Evolutionary conservation across 2,888 invertebrate genomes (phyloP), one percentile per base, ranked within the genome.

Genomic region (Acheta domesticus): DNA sequence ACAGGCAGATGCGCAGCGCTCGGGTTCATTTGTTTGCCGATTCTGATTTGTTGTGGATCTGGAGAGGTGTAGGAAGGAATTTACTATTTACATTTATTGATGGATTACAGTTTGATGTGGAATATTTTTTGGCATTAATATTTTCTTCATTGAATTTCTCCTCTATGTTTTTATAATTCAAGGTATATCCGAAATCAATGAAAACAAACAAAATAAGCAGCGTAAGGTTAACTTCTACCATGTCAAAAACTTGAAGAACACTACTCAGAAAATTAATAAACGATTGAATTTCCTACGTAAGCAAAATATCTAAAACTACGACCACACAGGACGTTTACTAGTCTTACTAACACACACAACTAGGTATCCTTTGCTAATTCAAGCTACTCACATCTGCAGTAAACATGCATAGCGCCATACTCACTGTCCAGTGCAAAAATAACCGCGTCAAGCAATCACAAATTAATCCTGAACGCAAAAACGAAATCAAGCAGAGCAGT

Each of bases 391-490:
- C 62, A 62, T 14, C 14, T n/a, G 62, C 62, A 62, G 14, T 19
- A 12, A 62, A 62, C 62, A 62, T 62, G 62, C 62, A 62, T n/a
- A 62, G 62, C 14, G n/a, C n/a, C 62, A 62, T 62, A 62, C 62
- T 62, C 62, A 62, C 62, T 62, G 62, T 62, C n/a, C 62, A 62
- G 14, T 62, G 62, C 62, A n/a, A 62, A 62, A 62, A 62, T 19
- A 62, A 62, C 16, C 14, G 62, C 3, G n/a, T n/a, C 62, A 62
- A 62, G 62, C n/a, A 62, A 62, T 62, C 62, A 62, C 62, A 62
- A 62, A 62, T 62, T 62, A 62, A 62, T 62, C 14, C n/a, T 12
- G 62, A 19, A 62, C 36, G n/a, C n/a, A 62, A 62, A 62, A 62
- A 62, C 62, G 62, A 19, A 62, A 62, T 19, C 62, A n/a, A 19